Percentiles rank a stretch among this genome's conserved stretches.
Conservation (phyloP, 2,113 vertebrate species). For the Phalacrocorax brasilianus region DNA sequence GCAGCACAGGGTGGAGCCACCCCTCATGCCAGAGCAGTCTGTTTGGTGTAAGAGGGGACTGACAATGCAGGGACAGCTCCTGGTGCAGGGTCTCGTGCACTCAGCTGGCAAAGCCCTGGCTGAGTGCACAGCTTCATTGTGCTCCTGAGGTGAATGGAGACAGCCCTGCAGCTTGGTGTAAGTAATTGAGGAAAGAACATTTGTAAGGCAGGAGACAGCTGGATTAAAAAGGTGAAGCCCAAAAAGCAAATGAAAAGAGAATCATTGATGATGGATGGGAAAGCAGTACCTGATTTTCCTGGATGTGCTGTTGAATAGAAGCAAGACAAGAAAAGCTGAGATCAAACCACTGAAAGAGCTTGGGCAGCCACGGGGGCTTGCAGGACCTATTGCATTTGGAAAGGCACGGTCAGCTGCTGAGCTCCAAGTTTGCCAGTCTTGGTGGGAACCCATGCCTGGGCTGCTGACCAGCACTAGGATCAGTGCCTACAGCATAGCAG, state of each 20-base stretch:
- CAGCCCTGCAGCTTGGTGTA: background rate
- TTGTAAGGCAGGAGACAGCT: constrained; percentile 53
- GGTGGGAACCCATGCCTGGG: background rate
- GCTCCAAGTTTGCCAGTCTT: background rate
- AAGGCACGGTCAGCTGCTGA: background rate
- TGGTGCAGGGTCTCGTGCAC: background rate
- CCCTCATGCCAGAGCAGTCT: background rate
- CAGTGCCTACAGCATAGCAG: background rate
- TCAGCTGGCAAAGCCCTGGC: background rate
- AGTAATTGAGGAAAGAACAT: constrained; percentile 33
- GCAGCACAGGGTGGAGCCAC: background rate
- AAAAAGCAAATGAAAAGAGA: constrained; percentile 54
- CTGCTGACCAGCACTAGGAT: rapidly evolving
- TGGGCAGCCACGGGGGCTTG: background rate
- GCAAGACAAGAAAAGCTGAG: background rate
- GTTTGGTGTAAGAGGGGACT: background rate
- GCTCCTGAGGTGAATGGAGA: background rate
- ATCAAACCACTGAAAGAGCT: background rate
- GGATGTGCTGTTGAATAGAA: background rate
- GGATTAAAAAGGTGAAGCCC: constrained; percentile 57
- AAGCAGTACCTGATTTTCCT: background rate
- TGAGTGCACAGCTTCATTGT: background rate
- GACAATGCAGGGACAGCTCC: background rate
- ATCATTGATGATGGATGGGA: constrained; percentile 45
- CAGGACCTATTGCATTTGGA: background rate